Evolutionary conservation across 2,888 invertebrate species (phyloP), one percentile per base, ranked within the genome.

Genomic region (Labia minor): DNA sequence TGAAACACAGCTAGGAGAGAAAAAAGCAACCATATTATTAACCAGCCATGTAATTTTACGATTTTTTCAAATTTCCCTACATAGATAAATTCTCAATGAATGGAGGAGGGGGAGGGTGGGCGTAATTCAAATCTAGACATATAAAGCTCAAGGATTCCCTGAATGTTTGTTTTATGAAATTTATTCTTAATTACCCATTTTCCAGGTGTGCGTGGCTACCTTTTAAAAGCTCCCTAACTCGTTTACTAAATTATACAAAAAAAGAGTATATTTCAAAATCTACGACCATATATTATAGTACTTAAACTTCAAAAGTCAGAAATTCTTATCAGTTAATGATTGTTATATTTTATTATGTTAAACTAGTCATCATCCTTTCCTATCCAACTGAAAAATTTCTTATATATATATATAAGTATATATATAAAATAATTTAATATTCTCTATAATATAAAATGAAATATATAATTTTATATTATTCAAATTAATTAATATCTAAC

Each of bases 391-490:
- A 49, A 49, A 49, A 49, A 49, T 10, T n/a, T 49, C 16, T 14
- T 49, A n/a, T n/a, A n/a, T 8, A 6, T 33, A 33, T 33, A 33
- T 33, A 33, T 8, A 8, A 8, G 6, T 33, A 33, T 33, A 33
- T 33, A 8, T 8, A 8, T 33, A 6, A 33, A 33, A 33, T 33
- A 8, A 33, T 8, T n/a, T 33, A 16, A 49, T 49, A 49, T 49
- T 26, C 26, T 26, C 26, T 26, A 26, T n/a, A 26, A 8, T 26
- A 26, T 26, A 26, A 26, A 3, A 26, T 8, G 26, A 26, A 26
- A 49, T 49, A 49, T 49, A 49, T 49, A 49, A 49, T 49, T 49
- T 49, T 49, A 49, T 49, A 49, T 49, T 49, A 49, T 49, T 49
- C 49, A 49, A 49, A 49, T 49, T 49, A 49, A 49, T 26, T 49